Conservation (phyloP, 2,888 invertebrate genomes). For the Meteorus colon region DNA sequence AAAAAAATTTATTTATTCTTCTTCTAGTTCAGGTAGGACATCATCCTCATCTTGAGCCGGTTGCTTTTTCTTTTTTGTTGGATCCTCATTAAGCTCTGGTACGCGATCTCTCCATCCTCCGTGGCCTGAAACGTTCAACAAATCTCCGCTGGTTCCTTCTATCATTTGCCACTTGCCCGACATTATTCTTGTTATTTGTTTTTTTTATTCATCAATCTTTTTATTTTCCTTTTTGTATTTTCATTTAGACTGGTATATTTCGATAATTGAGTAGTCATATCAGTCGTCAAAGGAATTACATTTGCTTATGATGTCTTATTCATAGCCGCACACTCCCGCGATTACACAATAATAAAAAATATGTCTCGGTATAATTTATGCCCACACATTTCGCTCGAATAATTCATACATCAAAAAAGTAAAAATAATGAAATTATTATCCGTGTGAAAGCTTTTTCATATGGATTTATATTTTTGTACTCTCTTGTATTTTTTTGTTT, state of each 20-base stretch:
- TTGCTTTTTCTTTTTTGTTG: constrained; percentile 63
- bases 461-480: not conserved
- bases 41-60: constrained; percentile 61
- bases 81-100: constrained; percentile 71
- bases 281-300: constrained; percentile 45
- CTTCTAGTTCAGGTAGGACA: constrained; percentile 61
- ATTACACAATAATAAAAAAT: constrained; percentile 31
- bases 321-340: constrained; percentile 23
- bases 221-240: not conserved
- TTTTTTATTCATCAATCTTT: not conserved
- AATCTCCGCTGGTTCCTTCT: constrained; percentile 61
- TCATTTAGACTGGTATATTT: constrained; percentile 48
- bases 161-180: constrained; percentile 35
- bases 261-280: constrained; percentile 38
- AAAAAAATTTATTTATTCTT: constrained; percentile 53
- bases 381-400: constrained; percentile 42
- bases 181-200: constrained; percentile 7
- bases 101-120: constrained; percentile 71
- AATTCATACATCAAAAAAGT: constrained; percentile 2
- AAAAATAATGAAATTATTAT: not conserved
- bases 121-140: constrained; percentile 72
- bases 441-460: not conserved
- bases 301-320: constrained; percentile 44
- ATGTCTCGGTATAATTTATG: constrained; percentile 27
- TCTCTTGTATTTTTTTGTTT: constrained; percentile 33